These are phyloP conservation scores for Eidolon helvum DNA, from an alignment of 2,113 vertebrate genomes.

Conservation along the genomic window DNA sequence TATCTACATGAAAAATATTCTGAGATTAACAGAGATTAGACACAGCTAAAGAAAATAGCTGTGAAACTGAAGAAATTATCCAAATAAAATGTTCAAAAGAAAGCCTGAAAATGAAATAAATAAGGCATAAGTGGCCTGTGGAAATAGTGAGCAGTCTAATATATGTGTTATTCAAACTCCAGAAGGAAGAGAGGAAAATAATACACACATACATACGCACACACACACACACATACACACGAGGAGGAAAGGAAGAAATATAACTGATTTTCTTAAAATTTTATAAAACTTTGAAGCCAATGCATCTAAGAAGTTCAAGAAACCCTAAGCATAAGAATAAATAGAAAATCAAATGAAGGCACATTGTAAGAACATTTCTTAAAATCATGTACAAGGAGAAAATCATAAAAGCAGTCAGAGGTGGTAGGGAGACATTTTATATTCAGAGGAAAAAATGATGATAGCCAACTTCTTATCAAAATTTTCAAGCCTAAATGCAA, in stretches of 20 bases:
- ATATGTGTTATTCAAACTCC: not conserved
- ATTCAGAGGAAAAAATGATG: not conserved
- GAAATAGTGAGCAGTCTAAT: not conserved
- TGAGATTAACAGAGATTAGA: not conserved
- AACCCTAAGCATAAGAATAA: not conserved
- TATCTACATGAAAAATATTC: not conserved
- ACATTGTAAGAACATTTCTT: not conserved
- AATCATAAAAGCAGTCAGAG: not conserved
- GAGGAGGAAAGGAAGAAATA: not conserved
- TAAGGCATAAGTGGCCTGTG: not conserved
- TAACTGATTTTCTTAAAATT: not conserved
- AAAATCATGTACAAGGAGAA: not conserved
- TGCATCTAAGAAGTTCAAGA: not conserved
- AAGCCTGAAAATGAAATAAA: not conserved
- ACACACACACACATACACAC: not conserved
- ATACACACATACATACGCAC: not conserved
- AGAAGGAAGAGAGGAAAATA: not conserved
- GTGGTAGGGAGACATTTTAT: not conserved
- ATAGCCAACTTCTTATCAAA: not conserved
- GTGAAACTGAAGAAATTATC: not conserved
- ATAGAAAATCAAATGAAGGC: not conserved
- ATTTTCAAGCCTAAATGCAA: not conserved
- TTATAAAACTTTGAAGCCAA: not conserved
- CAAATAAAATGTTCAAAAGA: not conserved
- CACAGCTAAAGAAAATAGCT: not conserved